Conservation (phyloP, 2,797 vertebrate genomes). For the Natrix natrix region DNA sequence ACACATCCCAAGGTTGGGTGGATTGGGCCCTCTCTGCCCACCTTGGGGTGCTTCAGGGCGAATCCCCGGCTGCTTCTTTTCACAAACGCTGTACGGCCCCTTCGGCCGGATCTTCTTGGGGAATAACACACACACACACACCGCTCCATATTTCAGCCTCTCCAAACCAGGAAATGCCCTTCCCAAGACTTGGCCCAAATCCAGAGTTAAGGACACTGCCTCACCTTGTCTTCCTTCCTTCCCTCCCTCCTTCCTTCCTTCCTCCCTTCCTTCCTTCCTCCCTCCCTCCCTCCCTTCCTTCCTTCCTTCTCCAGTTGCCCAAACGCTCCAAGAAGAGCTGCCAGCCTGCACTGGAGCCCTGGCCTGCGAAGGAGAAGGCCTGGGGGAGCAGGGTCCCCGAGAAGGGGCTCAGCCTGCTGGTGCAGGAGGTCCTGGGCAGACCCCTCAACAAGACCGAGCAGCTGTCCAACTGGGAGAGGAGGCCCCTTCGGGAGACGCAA, state of each 20-base stretch:
- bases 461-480: constrained; percentile 88
- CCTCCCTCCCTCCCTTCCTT: accelerated
- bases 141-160: neutral
- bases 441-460: constrained; percentile 86
- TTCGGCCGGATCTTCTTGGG: neutral
- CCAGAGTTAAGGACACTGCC: neutral
- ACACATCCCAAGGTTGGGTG: neutral
- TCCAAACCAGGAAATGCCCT: neutral
- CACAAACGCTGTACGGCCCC: neutral
- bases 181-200: neutral
- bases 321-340: constrained; percentile 8
- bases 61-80: neutral
- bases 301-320: constrained; percentile 55
- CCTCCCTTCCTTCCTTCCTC: neutral
- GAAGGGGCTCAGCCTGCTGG: constrained; percentile 86
- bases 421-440: constrained; percentile 81
- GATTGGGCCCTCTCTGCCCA: neutral
- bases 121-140: neutral
- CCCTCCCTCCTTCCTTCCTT: neutral
- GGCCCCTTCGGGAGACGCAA: constrained; percentile 81
- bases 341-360: neutral
- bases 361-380: neutral
- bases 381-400: constrained; percentile 49
- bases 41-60: neutral
- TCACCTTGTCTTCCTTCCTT: neutral